Evolutionary conservation across 2,888 invertebrate species (phyloP).

Genomic region (Eristalinus sepulchralis): DNA sequence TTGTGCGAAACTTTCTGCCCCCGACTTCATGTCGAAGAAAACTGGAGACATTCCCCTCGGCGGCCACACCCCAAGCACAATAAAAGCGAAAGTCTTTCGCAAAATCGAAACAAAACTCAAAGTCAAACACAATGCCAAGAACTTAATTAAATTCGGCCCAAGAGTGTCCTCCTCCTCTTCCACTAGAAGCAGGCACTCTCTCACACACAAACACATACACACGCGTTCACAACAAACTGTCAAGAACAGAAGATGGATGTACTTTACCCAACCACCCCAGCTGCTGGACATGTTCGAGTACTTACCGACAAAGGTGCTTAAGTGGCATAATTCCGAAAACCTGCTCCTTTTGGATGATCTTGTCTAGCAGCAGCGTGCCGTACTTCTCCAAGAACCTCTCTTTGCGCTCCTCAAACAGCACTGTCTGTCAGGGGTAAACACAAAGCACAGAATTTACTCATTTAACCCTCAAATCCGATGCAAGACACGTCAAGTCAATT

Average conservation of each 20-base stretch:
- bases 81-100: not conserved
- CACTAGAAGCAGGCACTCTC: not conserved
- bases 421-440: conserved; percentile 22
- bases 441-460: conserved; percentile 23
- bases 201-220: not conserved
- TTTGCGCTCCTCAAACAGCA: conserved; percentile 73
- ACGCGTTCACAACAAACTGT: not conserved
- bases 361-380: conserved; percentile 77
- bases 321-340: conserved; percentile 83
- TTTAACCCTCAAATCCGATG: conserved; percentile 17
- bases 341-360: conserved; percentile 78
- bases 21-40: not conserved
- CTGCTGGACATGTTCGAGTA: conserved; percentile 53
- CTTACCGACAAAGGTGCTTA: conserved; percentile 86
- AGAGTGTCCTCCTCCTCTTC: not conserved
- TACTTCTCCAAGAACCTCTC: conserved; percentile 79
- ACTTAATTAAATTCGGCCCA: conserved; percentile 37
- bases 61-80: not conserved
- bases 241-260: not conserved
- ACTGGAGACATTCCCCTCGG: not conserved
- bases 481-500: conserved; percentile 16
- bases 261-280: conserved; percentile 1
- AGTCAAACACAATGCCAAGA: conserved; percentile 4
- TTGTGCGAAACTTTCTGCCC: not conserved
- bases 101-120: conserved; percentile 20